Conservation (phyloP, 2,113 vertebrate genomes). For the Ctenodactylus gundi region DNA sequence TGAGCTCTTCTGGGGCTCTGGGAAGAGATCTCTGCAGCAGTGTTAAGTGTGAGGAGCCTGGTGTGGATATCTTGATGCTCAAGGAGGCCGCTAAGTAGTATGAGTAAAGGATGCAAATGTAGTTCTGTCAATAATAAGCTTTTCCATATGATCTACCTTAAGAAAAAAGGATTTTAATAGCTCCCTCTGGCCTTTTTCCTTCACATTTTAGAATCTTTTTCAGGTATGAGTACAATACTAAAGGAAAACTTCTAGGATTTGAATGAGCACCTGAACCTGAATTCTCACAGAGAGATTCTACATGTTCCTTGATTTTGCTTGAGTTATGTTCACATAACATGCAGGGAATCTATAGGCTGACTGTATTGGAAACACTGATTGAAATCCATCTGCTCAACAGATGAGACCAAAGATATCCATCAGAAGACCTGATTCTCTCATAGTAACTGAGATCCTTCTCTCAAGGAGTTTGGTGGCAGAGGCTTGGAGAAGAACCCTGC, state of each 20-base stretch:
- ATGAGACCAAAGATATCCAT: slow-evolving; percentile 16
- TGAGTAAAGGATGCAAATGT: not conserved
- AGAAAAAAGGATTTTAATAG: not conserved
- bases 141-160: not conserved
- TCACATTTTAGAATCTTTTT: slow-evolving; percentile 17
- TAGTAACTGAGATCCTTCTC: not conserved
- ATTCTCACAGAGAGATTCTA: not conserved
- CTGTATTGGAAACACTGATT: not conserved
- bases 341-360: not conserved
- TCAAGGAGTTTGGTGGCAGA: not conserved
- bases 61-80: not conserved
- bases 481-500: not conserved
- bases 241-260: not conserved
- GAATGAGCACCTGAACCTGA: not conserved
- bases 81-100: not conserved
- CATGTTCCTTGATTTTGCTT: slow-evolving; percentile 72
- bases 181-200: not conserved
- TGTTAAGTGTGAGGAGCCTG: not conserved
- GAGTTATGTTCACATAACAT: slow-evolving; percentile 46
- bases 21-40: fast-evolving
- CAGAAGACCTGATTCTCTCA: not conserved
- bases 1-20: not conserved
- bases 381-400: slow-evolving; percentile 43
- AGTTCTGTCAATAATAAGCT: not conserved
- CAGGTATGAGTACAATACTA: not conserved